Base-by-base conservation (phyloP, 2,797 vertebrate species). In the Melanitta fusca region DNA sequence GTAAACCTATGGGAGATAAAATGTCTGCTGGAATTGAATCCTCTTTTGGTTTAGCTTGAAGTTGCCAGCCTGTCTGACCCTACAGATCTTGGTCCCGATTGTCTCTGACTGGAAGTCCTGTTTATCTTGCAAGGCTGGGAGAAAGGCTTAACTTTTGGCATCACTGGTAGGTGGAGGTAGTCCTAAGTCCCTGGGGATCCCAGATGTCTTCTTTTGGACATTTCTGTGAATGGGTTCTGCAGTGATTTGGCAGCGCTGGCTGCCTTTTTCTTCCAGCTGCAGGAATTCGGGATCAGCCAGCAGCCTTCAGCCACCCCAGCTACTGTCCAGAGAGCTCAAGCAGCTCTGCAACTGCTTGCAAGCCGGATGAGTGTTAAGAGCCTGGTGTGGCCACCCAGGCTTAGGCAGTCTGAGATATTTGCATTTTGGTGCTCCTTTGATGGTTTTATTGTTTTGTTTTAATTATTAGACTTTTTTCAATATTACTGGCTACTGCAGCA, bases 371-470 rank as follows among this genome's bases (percentile, higher is more conserved):
- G 61, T 83, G 11, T 60, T 65, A 16, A 34, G 56, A 96, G 54
- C 27, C 41, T 38, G 78, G 89, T 38, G 38, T 93, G 91, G 92
- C 94, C 89, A 89, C 82, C 70, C 80, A 84, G 82, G 77, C 62
- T 92, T 88, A 69, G 49, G 25, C 91, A 88, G 89, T 83, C 69
- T 87, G 70, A 45, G 57, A 13, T 78, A 80, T 95, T 95, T 7
- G 2, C 10, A 6, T 89, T 96, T 95, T 93, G 66, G 66, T 79
- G 41, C 41, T 83, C 28, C 92, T 96, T 95, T 95, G 94, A 96
- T 95, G 90, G 49, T 91, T 87, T 85, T 87, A 87, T 93, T 94
- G 66, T 89, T 95, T 88, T 88, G 88, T 84, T 95, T 95, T 94
- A 91, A 93, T 95, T 91, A 93, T 87, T 92, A 62, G 57, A 78